Evolutionary conservation across 2,888 invertebrate genomes (phyloP), one percentile per base, ranked within the genome.

Genomic region (Ormyrus pomaceus): DNA sequence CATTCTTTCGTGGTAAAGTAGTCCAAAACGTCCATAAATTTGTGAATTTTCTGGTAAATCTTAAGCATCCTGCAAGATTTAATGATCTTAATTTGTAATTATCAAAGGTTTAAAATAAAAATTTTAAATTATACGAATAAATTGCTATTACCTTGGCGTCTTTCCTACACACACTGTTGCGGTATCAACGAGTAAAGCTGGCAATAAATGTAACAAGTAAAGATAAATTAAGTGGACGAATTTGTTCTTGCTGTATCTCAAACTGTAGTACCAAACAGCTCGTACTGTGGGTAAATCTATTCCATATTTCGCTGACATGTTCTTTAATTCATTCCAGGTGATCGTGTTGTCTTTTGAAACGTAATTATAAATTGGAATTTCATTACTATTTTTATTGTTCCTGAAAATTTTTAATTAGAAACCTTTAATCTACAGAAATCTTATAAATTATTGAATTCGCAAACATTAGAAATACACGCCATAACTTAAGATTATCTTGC

Each of bases 281-380:
- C 93, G 93, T 0, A 91, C 91, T 0, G 95, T 92, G 0, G 95
- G 95, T 55, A 92, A 92, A 75, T 92, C 88, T 0, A 92, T 84
- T 0, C 94, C 94, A 82, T 93, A 91, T 79, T 92, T 92, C n/a
- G 91, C 89, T 65, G 94, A 94, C 80, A 92, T 86, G 0, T 92
- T 91, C 80, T 94, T 94, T 80, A 94, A 93, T 19, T 94, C 90
- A 0, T 93, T 94, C 96, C 97, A 98, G 0, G 94, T 95, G 71
- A 97, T 92, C 0, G 96, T 96, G 86, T 97, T 96, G 84, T 96
- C 94, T 5, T 93, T 93, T n/a, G 96, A 95, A 9, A 97, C 96
- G 90, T 94, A 97, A 91, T 98, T 97, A 92, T 96, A 97, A 82
- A 98, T 94, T 0, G 96, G 94, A 1, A 79, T 74, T 53, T 82